phyloP scores from a whole-genome alignment of 2,888 invertebrate species.

The Watsonalla cultraria region DNA sequence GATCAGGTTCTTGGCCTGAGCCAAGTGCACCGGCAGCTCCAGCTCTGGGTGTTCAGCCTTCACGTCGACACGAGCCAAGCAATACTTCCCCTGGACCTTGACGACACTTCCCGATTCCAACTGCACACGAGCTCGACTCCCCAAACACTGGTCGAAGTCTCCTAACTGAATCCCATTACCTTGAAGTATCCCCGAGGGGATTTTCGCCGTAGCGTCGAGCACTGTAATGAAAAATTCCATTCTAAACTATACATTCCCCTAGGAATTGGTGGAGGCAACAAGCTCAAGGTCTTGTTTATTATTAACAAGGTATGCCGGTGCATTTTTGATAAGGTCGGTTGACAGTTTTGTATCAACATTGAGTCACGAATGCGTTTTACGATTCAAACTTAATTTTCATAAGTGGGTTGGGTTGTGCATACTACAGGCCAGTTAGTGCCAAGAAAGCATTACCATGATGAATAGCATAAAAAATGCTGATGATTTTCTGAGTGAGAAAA shows the following conservation, averaged over 20 bases:
- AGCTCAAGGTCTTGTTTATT: background rate
- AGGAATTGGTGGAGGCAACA: constrained; percentile 26
- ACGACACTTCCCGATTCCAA: constrained; percentile 78
- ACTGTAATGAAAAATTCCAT: constrained; percentile 75
- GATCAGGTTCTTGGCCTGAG: constrained; percentile 81
- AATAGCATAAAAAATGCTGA: no score
- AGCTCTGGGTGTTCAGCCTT: constrained; percentile 77
- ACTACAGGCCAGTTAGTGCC: no score
- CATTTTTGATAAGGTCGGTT: background rate
- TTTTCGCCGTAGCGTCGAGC: constrained; percentile 85
- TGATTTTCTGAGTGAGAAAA: no score
- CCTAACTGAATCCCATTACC: constrained; percentile 85
- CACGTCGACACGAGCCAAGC: constrained; percentile 82
- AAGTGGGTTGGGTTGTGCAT: background rate
- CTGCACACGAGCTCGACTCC: constrained; percentile 79
- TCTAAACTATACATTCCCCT: constrained; percentile 31
- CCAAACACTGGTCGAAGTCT: constrained; percentile 84
- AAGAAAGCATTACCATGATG: no score
- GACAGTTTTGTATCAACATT: background rate
- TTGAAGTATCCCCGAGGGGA: constrained; percentile 82
- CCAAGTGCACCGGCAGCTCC: constrained; percentile 81
- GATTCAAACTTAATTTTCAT: background rate
- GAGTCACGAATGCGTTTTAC: constrained; percentile 3
- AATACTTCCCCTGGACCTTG: constrained; percentile 83
- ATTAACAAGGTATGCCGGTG: background rate